Evolutionary conservation across 2,113 vertebrate species (phyloP), one percentile per base, ranked within the genome.

Genomic region (Perognathus longimembris): DNA sequence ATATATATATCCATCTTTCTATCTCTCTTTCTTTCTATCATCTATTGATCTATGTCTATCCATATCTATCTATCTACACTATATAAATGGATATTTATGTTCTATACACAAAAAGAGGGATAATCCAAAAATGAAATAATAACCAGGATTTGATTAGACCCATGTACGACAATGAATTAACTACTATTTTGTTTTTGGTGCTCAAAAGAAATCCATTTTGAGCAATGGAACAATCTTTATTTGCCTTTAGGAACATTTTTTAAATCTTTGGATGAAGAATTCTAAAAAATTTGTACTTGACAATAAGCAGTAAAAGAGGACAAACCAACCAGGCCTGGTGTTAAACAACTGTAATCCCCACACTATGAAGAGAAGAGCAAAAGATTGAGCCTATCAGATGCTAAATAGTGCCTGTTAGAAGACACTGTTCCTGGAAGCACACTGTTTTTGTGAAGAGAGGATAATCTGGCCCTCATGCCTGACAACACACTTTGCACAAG

Each of bases 391-490:
- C 50, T 54, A 54, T 54, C 50, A 54, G 50, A 18, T 54, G 14
- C 14, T 54, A 15, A 12, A 54, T 14, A 1, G 11, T 14, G 50
- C 50, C 7, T 1, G 1, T 61, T 45, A 79, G 10, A 0, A 75
- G 59, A 63, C 22, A 6, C 20, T 71, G 26, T 28, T 32, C 32
- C 24, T 20, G n/a, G 3, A 9, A 54, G 1, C 34, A 5, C 2
- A 45, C 12, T 1, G 0, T 12, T 79, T 22, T 8, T n/a, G 69
- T 57, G 50, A 50, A 2, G 9, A 91, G 82, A 67, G 10, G 3
- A 78, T 2, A 78, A 70, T 4, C 6, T 12, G 15, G 1, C 0
- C 0, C 11, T 81, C 1, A 75, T 22, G 3, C 17, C 2, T 64
- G 34, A n/a, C 86, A 38, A 57, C 7, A 77, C 10, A 89, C 24